phyloP scores from a whole-genome alignment of 2,113 vertebrate genomes.

The Phalacrocorax pelagicus region DNA sequence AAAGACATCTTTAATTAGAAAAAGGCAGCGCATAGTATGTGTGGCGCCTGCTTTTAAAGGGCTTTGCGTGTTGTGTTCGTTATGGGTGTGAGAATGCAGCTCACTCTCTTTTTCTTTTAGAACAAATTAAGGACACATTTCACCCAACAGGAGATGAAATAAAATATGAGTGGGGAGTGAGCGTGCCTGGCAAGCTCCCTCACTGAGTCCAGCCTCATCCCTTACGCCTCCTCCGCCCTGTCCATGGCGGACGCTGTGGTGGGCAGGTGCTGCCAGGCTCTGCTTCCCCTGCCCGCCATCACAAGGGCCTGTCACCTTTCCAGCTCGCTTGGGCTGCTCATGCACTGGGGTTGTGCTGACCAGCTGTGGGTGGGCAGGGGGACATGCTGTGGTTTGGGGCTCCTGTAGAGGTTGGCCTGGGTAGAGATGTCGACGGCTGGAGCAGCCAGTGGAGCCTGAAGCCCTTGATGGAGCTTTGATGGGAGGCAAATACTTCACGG shows the following conservation, averaged over 20 bases:
- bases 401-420: accelerated
- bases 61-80: constrained; percentile 57
- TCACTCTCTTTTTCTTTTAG: constrained; percentile 30
- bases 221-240: neutral
- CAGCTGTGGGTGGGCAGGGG: accelerated
- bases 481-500: neutral
- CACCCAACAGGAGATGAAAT: constrained; percentile 26
- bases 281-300: neutral
- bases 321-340: neutral
- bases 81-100: constrained; percentile 57
- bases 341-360: accelerated
- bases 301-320: accelerated
- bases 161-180: neutral
- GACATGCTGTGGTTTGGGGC: accelerated
- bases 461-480: neutral
- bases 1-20: constrained; percentile 49
- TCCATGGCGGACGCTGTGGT: accelerated
- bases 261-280: neutral
- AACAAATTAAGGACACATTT: constrained; percentile 69
- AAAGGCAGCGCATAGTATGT: constrained; percentile 22
- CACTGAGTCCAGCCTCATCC: neutral
- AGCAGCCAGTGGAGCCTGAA: neutral
- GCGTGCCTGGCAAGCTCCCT: neutral
- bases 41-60: constrained; percentile 56
- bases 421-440: neutral